Conservation (phyloP, 2,113 vertebrate species). For the Grallaria varia region DNA sequence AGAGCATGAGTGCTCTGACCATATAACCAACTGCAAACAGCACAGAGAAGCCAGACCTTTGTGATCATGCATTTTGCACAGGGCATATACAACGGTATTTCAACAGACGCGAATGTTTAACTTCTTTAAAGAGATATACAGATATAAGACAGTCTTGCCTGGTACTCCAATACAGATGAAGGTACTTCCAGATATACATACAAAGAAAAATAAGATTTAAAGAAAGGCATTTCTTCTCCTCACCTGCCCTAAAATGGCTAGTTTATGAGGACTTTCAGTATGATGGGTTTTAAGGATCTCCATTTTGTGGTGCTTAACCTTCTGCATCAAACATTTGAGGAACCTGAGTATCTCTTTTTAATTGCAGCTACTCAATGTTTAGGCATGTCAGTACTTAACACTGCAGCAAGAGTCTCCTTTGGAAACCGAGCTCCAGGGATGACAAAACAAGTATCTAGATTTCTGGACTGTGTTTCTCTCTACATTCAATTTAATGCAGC, state of each 20-base stretch:
- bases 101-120: not conserved
- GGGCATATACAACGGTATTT: not conserved
- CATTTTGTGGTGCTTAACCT: not conserved
- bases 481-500: not conserved
- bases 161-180: not conserved
- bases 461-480: not conserved
- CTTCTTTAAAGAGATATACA: not conserved
- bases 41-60: not conserved
- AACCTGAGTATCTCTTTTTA: not conserved
- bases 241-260: not conserved
- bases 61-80: not conserved
- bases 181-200: not conserved
- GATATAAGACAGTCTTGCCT: not conserved
- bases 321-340: not conserved
- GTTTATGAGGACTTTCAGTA: not conserved
- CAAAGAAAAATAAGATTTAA: not conserved
- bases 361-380: not conserved
- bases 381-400: not conserved
- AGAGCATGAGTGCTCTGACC: not conserved
- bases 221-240: not conserved
- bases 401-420: not conserved
- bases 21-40: not conserved
- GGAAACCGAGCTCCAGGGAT: not conserved
- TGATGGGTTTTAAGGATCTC: not conserved
- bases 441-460: not conserved